A percentile compares a stretch with the other conserved stretches of the same genome.
Evolutionary conservation across 2,797 vertebrate species (phyloP).

Genomic region (Cryptoblepharus egeriae): DNA sequence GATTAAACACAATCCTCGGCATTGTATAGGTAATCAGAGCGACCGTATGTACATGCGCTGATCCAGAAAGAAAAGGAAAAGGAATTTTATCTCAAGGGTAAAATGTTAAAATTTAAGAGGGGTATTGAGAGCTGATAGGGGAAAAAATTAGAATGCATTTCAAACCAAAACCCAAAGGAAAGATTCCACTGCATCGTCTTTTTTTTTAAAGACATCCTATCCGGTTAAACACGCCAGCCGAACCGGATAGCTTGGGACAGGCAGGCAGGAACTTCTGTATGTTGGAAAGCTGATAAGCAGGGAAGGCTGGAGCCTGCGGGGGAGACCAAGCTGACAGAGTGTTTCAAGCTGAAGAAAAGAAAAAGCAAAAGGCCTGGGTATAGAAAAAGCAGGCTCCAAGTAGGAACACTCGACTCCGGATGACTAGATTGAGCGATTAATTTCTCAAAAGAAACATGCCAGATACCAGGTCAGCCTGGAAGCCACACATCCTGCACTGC

Average conservation of each 20-base stretch:
- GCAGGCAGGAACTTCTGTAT: slow-evolving; percentile 27
- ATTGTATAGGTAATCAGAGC: neutral
- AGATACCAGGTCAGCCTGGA: neutral
- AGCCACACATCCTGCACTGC: neutral
- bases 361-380: neutral
- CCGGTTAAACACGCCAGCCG: neutral
- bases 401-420: neutral
- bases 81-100: neutral
- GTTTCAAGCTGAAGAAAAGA: neutral
- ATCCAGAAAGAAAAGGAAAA: neutral
- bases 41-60: neutral
- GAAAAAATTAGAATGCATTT: neutral
- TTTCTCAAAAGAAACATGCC: neutral
- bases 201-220: neutral
- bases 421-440: neutral
- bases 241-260: slow-evolving; percentile 28
- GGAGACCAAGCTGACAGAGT: neutral
- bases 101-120: neutral
- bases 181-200: neutral
- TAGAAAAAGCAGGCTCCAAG: neutral
- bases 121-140: too few relatives aligned
- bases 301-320: slow-evolving; percentile 7
- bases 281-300: slow-evolving; percentile 11
- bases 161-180: neutral
- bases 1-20: neutral